A percentile compares a stretch with the other conserved stretches of the same genome.
These are phyloP conservation scores for Aspidoscelis tigris DNA, from an alignment of 2,113 vertebrate species.

Conservation along the genomic window DNA sequence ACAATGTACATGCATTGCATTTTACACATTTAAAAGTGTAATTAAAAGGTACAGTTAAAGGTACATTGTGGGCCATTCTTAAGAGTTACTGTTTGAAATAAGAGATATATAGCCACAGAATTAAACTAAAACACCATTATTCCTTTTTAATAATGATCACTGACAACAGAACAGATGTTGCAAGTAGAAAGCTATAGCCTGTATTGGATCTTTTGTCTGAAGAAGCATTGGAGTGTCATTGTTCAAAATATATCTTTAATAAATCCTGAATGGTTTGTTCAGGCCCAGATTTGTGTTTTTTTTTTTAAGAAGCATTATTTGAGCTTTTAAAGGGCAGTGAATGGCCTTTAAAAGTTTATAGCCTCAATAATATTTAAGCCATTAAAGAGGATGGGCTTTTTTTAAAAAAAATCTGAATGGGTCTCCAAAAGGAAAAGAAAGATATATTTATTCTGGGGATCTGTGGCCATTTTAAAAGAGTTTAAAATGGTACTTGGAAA, in stretches of 20 bases:
- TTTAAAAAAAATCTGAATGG: neutral
- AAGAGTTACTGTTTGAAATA: conserved; percentile 10
- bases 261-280: conserved; percentile 18
- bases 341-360: conserved; percentile 45
- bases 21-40: neutral
- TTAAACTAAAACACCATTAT: neutral
- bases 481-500: too few species aligned
- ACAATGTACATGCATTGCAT: neutral
- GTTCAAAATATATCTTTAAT: conserved; percentile 16
- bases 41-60: neutral
- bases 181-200: neutral
- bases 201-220: conserved; percentile 7
- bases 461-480: too few species aligned
- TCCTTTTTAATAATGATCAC: conserved; percentile 7
- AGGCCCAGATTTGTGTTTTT: neutral
- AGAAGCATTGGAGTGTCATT: neutral
- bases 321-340: conserved; percentile 37
- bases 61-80: neutral
- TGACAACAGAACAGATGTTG: conserved; percentile 8
- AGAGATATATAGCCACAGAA: neutral
- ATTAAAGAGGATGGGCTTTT: conserved; percentile 25
- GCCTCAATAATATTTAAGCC: conserved; percentile 35
- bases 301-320: conserved; percentile 14
- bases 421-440: neutral
- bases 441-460: neutral